These are phyloP conservation scores for Erinaceus europaeus DNA, from an alignment of 2,113 vertebrate species.

Conservation along the genomic window DNA sequence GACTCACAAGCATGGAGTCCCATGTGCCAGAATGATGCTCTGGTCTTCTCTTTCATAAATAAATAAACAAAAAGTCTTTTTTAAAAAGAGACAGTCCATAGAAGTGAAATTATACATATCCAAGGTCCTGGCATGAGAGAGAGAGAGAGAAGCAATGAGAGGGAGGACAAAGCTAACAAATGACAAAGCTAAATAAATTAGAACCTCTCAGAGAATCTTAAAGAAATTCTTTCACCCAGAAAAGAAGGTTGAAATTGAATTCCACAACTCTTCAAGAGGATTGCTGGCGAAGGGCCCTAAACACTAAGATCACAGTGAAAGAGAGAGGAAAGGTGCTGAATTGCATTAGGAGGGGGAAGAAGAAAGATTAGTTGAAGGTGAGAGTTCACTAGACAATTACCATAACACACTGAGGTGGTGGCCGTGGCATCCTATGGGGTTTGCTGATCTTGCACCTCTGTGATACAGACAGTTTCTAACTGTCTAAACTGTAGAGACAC, in stretches of 20 bases:
- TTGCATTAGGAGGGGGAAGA: background rate
- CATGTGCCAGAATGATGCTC: no score
- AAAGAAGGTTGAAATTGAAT: constrained; percentile 28
- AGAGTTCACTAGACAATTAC: background rate
- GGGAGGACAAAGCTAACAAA: background rate
- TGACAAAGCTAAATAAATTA: background rate
- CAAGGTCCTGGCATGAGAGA: no score
- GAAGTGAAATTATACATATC: no score
- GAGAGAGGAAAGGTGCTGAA: background rate
- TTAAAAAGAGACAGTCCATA: no score
- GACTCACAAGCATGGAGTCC: no score
- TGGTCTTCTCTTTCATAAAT: no score
- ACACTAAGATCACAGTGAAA: background rate
- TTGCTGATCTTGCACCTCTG: background rate
- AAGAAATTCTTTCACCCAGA: constrained; percentile 27
- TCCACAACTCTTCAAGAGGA: background rate
- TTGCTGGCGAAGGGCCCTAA: background rate
- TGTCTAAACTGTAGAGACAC: background rate
- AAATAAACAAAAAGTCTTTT: no score
- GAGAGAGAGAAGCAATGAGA: background rate
- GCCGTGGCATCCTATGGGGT: background rate
- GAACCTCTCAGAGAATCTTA: background rate
- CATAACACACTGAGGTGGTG: background rate
- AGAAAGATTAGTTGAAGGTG: background rate
- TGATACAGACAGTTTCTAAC: no score